Percentiles rank a stretch among this genome's conserved stretches.
Conservation (phyloP, 2,113 vertebrate genomes). For the Sorex araneus region DNA sequence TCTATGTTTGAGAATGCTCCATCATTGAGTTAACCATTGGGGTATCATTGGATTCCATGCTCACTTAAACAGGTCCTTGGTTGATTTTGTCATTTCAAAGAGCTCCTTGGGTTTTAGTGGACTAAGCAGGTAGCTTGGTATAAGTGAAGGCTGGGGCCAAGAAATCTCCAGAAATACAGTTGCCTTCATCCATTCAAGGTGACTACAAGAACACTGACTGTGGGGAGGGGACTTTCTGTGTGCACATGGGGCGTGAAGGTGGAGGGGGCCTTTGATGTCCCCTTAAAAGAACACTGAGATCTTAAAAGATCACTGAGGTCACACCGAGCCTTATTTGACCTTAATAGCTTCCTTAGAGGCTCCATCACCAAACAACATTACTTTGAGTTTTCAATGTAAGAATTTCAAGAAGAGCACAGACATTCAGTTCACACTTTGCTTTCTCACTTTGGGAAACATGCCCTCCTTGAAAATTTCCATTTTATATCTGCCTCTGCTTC, state of each 20-base stretch:
- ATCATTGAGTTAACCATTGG: background rate
- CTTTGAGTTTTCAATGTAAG: background rate
- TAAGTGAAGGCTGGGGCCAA: background rate
- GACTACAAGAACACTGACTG: background rate
- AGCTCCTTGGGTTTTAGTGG: background rate
- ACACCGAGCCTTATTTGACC: background rate
- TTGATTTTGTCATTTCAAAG: background rate
- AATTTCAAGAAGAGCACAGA: background rate
- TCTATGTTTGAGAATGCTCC: background rate
- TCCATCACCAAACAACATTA: background rate
- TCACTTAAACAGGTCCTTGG: background rate
- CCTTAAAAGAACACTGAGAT: background rate
- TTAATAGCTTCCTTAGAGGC: background rate
- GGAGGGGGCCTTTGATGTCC: background rate
- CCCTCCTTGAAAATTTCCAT: background rate
- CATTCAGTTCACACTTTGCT: background rate
- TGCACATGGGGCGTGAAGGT: background rate
- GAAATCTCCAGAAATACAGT: constrained; percentile 14
- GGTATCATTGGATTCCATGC: background rate
- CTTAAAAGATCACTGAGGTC: background rate
- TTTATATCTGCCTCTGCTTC: background rate
- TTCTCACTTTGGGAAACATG: background rate
- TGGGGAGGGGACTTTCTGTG: background rate
- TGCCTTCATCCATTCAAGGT: background rate
- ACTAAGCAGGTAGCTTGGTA: background rate